Evolutionary conservation across 2,113 vertebrate genomes (phyloP).

Genomic region (Anas platyrhynchos): DNA sequence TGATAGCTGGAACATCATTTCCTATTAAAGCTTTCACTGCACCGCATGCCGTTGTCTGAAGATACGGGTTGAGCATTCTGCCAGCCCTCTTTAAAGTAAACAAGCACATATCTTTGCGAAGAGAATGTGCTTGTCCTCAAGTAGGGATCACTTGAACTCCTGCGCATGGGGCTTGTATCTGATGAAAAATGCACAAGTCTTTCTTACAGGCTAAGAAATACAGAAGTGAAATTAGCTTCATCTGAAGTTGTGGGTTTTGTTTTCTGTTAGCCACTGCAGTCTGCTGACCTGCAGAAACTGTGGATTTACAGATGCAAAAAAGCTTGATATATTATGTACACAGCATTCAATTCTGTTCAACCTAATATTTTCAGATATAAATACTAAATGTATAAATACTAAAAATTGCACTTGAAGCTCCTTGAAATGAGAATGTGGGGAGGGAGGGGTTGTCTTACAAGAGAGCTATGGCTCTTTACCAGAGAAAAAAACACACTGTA

Average conservation of each 20-base stretch:
- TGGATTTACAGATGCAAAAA: not conserved
- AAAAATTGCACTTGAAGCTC: not conserved
- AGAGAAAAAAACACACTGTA: not conserved
- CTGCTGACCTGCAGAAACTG: not conserved
- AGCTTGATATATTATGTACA: not conserved
- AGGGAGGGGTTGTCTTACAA: not conserved
- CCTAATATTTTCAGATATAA: not conserved
- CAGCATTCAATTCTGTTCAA: not conserved
- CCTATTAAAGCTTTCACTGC: not conserved
- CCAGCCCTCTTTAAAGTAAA: not conserved
- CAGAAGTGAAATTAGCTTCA: not conserved
- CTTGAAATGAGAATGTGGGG: not conserved
- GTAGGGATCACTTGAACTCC: not conserved
- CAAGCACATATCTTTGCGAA: not conserved
- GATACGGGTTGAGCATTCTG: not conserved
- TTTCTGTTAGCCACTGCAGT: not conserved
- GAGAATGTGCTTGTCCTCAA: not conserved
- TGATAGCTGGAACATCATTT: not conserved
- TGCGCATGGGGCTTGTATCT: fast-evolving
- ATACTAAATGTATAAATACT: not conserved
- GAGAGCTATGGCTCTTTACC: not conserved
- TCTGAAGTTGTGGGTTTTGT: not conserved
- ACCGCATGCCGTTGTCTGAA: not conserved
- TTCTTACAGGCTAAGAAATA: not conserved
- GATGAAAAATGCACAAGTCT: fast-evolving